Conservation (phyloP, 2,113 vertebrate genomes). For the Pygoscelis adeliae region DNA sequence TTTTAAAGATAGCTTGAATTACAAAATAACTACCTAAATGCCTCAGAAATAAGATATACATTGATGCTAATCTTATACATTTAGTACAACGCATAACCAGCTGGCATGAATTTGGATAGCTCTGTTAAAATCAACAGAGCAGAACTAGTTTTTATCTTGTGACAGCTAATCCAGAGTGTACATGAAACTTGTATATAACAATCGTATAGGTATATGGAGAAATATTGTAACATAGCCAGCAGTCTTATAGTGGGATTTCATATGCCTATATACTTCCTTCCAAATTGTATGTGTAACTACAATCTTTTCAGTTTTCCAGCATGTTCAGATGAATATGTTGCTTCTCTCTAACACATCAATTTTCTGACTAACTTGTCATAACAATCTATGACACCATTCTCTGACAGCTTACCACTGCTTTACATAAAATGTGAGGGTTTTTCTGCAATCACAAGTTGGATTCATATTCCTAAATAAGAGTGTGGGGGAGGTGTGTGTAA, state of each 20-base stretch:
- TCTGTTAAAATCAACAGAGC: neutral
- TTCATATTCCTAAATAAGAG: neutral
- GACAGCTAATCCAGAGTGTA: neutral
- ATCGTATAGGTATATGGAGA: neutral
- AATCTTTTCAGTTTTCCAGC: neutral
- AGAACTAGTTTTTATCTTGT: neutral
- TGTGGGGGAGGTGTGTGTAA: neutral
- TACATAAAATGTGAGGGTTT: neutral
- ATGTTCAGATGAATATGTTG: neutral
- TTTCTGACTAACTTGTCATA: constrained; percentile 30
- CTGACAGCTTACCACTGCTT: neutral
- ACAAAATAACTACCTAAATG: neutral
- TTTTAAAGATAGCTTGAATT: neutral
- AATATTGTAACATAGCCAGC: neutral
- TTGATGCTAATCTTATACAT: neutral
- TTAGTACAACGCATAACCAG: neutral
- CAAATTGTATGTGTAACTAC: neutral
- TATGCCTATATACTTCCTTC: neutral
- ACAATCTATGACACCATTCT: neutral
- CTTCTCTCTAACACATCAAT: neutral
- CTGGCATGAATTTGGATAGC: neutral
- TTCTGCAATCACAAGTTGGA: neutral
- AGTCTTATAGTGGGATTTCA: neutral
- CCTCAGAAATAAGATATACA: neutral
- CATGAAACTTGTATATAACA: neutral